Evolutionary conservation across 2,113 vertebrate species (phyloP).

Genomic region (Progne subis): DNA sequence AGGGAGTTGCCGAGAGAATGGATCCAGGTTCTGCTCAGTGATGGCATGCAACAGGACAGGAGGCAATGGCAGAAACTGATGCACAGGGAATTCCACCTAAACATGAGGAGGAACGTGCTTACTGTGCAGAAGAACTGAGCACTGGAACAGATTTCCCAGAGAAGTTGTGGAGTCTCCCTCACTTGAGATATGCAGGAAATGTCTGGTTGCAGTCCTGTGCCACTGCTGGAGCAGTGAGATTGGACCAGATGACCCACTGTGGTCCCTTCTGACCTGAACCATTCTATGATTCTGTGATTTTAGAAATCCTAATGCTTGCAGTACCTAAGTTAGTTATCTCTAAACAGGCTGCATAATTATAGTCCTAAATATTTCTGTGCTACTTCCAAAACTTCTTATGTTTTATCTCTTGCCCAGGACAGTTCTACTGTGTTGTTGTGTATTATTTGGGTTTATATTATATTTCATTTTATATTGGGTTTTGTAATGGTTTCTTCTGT

Average conservation of each 20-base stretch:
- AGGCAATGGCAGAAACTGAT: background rate
- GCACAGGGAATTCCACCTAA: background rate
- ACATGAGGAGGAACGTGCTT: background rate
- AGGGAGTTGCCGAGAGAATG: background rate
- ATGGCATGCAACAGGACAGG: background rate
- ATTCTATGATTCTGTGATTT: background rate
- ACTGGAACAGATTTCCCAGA: background rate
- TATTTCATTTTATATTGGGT: too few species aligned
- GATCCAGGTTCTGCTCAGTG: background rate
- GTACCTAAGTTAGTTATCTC: background rate
- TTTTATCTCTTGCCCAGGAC: background rate
- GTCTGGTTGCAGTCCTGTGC: accelerated
- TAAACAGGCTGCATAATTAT: background rate
- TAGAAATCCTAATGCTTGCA: background rate
- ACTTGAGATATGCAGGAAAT: background rate
- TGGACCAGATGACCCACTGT: background rate
- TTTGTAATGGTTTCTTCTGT: too few species aligned
- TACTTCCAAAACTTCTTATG: background rate
- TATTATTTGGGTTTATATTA: too few species aligned
- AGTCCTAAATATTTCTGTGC: background rate
- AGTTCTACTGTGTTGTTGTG: background rate
- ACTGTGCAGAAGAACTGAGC: background rate
- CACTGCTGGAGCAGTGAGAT: background rate
- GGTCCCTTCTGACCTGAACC: background rate
- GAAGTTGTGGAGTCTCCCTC: background rate